Percentiles rank a stretch among this genome's conserved stretches.
phyloP scores from a whole-genome alignment of 2,888 invertebrate species.

The Tetramorium bicarinatum region DNA sequence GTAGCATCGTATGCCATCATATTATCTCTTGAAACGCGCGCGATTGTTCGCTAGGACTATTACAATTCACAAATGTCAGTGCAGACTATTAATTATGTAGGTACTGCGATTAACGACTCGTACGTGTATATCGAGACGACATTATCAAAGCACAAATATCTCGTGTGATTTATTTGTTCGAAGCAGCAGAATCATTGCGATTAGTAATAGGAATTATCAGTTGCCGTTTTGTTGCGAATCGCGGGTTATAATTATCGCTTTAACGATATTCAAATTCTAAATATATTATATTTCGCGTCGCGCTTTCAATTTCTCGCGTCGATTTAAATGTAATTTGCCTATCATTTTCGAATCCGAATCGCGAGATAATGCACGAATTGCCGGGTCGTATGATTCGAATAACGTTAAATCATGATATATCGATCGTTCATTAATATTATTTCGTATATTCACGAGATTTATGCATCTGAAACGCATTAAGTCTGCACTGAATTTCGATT shows the following conservation, averaged over 20 bases:
- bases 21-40: not conserved
- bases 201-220: constrained; percentile 4
- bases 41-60: not conserved
- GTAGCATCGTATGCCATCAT: not conserved
- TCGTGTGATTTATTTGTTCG: not conserved
- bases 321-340: constrained; percentile 13
- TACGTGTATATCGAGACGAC: constrained; percentile 1
- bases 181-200: not conserved
- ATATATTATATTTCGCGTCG: constrained; percentile 10
- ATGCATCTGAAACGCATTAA: not conserved
- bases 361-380: not conserved
- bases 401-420: not conserved
- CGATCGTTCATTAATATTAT: not conserved
- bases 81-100: not conserved
- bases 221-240: not conserved
- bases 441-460: not conserved
- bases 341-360: not conserved
- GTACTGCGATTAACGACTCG: not conserved
- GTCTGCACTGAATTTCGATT: not conserved
- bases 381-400: not conserved
- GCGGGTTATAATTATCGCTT: not conserved
- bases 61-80: constrained; percentile 7
- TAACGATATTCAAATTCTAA: constrained; percentile 2
- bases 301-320: not conserved
- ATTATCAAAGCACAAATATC: constrained; percentile 14